phyloP scores from a whole-genome alignment of 2,113 vertebrate species.

The Labeo rohita region DNA sequence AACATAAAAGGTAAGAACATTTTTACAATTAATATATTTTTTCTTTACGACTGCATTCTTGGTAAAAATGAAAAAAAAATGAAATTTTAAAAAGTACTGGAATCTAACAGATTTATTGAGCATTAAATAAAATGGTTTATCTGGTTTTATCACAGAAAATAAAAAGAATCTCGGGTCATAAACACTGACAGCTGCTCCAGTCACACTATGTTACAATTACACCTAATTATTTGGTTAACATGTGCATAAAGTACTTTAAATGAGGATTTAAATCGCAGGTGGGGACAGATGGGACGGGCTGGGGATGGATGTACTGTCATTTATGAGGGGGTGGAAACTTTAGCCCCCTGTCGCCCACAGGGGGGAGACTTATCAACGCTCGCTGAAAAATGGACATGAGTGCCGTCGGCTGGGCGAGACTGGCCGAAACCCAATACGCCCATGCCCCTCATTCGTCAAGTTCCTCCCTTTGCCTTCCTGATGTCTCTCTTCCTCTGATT shows the following conservation, averaged over 20 bases:
- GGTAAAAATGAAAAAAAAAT: no score
- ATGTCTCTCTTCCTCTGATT: background rate
- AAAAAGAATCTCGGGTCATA: background rate
- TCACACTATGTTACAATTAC: conserved; percentile 6
- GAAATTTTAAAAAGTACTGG: no score
- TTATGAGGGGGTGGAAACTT: conserved; percentile 45
- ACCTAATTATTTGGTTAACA: background rate
- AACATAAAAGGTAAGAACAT: no score
- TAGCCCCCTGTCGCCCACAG: conserved; percentile 34
- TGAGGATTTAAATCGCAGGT: background rate
- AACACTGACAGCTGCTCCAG: background rate
- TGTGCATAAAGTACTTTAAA: conserved; percentile 18
- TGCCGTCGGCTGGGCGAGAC: conserved; percentile 33
- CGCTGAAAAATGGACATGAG: conserved; percentile 49
- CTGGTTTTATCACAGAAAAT: no score
- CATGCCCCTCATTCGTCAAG: conserved; percentile 40
- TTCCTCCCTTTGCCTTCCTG: background rate
- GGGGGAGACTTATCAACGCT: conserved; percentile 45
- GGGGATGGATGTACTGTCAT: conserved; percentile 39
- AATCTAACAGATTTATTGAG: no score
- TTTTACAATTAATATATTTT: no score
- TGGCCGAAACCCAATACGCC: conserved; percentile 38
- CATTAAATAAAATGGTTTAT: no score
- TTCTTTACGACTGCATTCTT: no score
- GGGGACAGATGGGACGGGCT: conserved; percentile 22